These are phyloP conservation scores for Reticulitermes lucifugus DNA, from an alignment of 2,888 invertebrate genomes.

Conservation along the genomic window DNA sequence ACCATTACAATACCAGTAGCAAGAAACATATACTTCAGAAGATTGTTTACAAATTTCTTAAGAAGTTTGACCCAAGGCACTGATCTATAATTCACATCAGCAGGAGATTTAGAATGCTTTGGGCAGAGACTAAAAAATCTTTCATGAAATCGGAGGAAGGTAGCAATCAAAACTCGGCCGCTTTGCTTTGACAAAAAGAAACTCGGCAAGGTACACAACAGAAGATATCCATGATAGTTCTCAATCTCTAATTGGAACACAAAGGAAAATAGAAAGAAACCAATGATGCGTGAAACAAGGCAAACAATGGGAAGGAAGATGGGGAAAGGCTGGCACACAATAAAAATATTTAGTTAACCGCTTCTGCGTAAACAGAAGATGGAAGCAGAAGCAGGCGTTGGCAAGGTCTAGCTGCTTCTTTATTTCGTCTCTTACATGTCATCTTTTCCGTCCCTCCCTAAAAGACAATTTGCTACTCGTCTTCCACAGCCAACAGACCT, in stretches of 20 bases:
- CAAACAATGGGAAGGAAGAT: not conserved
- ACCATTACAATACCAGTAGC: no score
- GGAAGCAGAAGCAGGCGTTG: not conserved
- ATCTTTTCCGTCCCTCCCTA: not conserved
- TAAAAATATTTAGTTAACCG: not conserved
- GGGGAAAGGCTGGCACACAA: not conserved
- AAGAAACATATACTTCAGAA: no score
- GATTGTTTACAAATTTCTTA: no score
- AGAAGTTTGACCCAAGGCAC: not conserved
- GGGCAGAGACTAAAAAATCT: not conserved
- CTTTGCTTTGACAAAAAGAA: not conserved
- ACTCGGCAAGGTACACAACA: constrained; percentile 12
- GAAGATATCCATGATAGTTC: not conserved
- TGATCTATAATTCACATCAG: not conserved
- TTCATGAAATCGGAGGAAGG: not conserved
- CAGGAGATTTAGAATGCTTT: not conserved
- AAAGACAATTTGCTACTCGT: constrained; percentile 32
- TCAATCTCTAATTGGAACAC: constrained; percentile 13
- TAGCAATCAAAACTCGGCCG: not conserved
- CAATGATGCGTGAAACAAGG: constrained; percentile 10
- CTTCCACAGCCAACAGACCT: constrained; percentile 9
- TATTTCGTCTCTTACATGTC: not conserved
- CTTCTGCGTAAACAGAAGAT: not conserved
- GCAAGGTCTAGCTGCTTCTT: not conserved
- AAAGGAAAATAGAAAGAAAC: not conserved